These are phyloP conservation scores for Sakesphorus luctuosus DNA, from an alignment of 2,113 vertebrate genomes.

Conservation along the genomic window DNA sequence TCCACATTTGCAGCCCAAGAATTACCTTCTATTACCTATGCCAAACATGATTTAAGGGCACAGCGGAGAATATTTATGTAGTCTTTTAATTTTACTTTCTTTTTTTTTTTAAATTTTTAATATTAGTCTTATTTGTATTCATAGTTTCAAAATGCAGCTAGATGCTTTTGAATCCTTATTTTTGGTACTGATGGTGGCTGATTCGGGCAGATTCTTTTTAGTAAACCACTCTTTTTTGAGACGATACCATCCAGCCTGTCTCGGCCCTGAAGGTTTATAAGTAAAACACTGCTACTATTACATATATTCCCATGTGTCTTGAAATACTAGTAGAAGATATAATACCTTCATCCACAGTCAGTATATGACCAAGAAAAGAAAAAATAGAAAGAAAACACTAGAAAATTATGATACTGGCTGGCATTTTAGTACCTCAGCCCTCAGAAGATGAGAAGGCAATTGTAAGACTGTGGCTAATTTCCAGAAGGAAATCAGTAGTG, in stretches of 20 bases:
- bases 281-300: background rate
- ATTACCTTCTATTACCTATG: background rate
- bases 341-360: slow-evolving; percentile 22
- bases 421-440: background rate
- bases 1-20: background rate
- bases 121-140: background rate
- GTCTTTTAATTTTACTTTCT: background rate
- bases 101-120: too few relatives aligned
- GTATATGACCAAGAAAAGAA: slow-evolving; percentile 13
- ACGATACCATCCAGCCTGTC: background rate
- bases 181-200: background rate
- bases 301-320: background rate
- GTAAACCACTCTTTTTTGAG: background rate
- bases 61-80: background rate
- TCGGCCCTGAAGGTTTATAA: background rate
- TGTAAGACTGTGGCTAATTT: slow-evolving; percentile 36
- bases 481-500: background rate
- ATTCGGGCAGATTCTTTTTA: slow-evolving; percentile 16
- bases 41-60: background rate
- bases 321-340: slow-evolving; percentile 27
- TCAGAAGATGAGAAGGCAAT: slow-evolving; percentile 13
- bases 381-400: slow-evolving; percentile 10
- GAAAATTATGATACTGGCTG: background rate
- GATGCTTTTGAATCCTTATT: background rate
- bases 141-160: background rate